phyloP scores from a whole-genome alignment of 2,113 vertebrate genomes.

The Psilopogon haemacephalus region DNA sequence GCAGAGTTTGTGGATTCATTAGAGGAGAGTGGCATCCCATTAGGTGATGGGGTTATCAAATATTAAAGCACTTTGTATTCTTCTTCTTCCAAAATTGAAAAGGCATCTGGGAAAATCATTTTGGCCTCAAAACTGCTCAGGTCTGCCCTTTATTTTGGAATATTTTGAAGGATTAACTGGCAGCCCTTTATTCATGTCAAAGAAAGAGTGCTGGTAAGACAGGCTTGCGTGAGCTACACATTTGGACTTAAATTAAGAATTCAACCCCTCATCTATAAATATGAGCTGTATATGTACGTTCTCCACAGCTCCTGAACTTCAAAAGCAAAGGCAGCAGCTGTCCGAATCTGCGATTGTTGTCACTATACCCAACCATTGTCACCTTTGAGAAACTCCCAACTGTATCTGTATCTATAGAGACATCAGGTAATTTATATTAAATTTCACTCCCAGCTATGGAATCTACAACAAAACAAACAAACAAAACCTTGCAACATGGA shows the following conservation, averaged over 20 bases:
- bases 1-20: neutral
- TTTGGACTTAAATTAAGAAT: neutral
- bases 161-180: neutral
- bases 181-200: neutral
- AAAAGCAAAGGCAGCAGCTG: slow-evolving; percentile 56
- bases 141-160: slow-evolving; percentile 13
- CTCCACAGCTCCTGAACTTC: slow-evolving; percentile 32
- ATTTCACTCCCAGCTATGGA: neutral
- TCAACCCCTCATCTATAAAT: slow-evolving; percentile 14
- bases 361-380: neutral
- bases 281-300: slow-evolving; percentile 18
- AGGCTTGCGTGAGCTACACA: neutral
- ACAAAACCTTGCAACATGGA: neutral
- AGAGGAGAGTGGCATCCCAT: neutral
- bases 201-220: neutral
- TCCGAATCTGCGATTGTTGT: neutral
- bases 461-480: slow-evolving; percentile 51
- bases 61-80: neutral
- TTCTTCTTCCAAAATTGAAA: neutral
- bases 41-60: neutral
- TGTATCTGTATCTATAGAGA: neutral
- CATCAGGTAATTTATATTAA: neutral
- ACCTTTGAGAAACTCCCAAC: neutral
- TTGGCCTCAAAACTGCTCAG: neutral
- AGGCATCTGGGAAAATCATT: neutral